phyloP scores from a whole-genome alignment of 1,140 invertebrate species.

The Brachionus rubens region DNA sequence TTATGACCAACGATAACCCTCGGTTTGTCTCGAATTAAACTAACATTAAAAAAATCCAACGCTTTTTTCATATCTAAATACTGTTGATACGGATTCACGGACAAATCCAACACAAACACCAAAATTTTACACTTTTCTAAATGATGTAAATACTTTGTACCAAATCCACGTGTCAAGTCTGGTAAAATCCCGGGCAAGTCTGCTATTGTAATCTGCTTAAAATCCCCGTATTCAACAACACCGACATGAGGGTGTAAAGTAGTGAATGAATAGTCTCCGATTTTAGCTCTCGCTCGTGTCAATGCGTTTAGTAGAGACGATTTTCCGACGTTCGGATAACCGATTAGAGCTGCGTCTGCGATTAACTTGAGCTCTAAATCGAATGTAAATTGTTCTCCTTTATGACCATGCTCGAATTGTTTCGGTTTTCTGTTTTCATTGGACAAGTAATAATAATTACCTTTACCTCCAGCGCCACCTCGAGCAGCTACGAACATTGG shows the following conservation, averaged over 20 bases:
- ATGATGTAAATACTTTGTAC: slow-evolving; percentile 40
- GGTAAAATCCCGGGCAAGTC: slow-evolving; percentile 44
- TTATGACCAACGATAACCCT: slow-evolving; percentile 20
- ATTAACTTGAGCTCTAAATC: slow-evolving; percentile 81
- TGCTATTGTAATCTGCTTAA: slow-evolving; percentile 40
- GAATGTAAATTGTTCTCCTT: slow-evolving; percentile 69
- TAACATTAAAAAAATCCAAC: not conserved
- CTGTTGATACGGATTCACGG: not conserved
- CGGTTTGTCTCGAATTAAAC: not conserved
- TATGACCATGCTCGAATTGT: slow-evolving; percentile 80
- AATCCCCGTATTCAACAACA: slow-evolving; percentile 84
- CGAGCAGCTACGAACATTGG: slow-evolving; percentile 85
- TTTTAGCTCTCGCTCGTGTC: slow-evolving; percentile 83
- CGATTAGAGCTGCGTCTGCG: slow-evolving; percentile 88
- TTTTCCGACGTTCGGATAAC: slow-evolving; percentile 94
- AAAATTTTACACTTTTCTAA: slow-evolving; percentile 37
- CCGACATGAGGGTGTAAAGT: slow-evolving; percentile 87
- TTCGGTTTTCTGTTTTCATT: slow-evolving; percentile 76
- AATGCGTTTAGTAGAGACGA: slow-evolving; percentile 85
- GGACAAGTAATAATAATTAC: slow-evolving; percentile 84
- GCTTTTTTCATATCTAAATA: not conserved
- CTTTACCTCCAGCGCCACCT: slow-evolving; percentile 85
- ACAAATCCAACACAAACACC: slow-evolving; percentile 21
- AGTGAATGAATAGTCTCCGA: slow-evolving; percentile 93
- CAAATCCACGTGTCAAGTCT: slow-evolving; percentile 34